phyloP scores from a whole-genome alignment of 2,888 invertebrate genomes.

The Tenthredo distinguenda region DNA sequence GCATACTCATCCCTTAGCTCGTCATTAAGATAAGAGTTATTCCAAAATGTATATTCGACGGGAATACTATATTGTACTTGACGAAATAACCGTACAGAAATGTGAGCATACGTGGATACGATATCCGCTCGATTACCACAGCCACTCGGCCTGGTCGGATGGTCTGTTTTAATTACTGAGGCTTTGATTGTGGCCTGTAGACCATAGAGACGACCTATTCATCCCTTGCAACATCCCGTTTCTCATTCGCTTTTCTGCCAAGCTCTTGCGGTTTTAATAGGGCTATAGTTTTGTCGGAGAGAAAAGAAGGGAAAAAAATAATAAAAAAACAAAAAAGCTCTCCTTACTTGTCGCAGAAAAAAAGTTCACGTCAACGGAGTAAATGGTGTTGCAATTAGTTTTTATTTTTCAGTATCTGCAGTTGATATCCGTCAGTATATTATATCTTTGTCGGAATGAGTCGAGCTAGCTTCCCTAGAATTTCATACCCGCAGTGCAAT shows the following conservation, averaged over 20 bases:
- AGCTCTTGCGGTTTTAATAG: slow-evolving; percentile 41
- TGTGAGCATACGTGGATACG: background rate
- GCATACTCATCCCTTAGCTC: background rate
- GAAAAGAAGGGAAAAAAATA: background rate
- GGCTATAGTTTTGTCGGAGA: background rate
- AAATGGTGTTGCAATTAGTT: background rate
- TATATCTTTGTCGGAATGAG: background rate
- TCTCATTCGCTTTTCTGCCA: slow-evolving; percentile 45
- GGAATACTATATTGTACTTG: background rate
- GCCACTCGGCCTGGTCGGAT: slow-evolving; percentile 56
- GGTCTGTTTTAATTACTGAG: slow-evolving; percentile 62
- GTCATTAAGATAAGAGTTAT: background rate
- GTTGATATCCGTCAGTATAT: background rate
- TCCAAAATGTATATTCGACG: background rate
- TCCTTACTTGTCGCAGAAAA: background rate
- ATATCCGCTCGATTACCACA: slow-evolving; percentile 60
- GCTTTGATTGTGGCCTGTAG: slow-evolving; percentile 61
- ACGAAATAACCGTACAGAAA: background rate
- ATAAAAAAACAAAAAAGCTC: background rate
- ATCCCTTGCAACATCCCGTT: slow-evolving; percentile 10
- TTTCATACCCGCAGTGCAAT: background rate
- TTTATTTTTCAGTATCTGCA: background rate
- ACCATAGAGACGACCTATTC: slow-evolving; percentile 49
- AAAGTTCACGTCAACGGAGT: background rate
- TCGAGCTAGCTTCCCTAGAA: background rate